phyloP scores from a whole-genome alignment of 2,113 vertebrate genomes.

The Nesogale talazaci region DNA sequence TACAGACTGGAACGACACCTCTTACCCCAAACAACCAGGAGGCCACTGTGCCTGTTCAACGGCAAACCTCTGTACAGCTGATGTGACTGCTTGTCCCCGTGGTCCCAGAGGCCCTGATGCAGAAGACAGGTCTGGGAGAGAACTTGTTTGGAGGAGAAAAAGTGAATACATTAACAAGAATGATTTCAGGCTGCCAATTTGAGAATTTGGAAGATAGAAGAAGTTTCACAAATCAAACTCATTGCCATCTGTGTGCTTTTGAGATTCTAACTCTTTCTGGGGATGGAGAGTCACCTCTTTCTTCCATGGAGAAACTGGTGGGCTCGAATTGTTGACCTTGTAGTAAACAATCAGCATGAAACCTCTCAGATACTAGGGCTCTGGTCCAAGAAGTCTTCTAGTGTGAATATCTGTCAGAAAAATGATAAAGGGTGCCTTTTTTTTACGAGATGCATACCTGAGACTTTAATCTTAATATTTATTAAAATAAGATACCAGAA shows the following conservation, averaged over 20 bases:
- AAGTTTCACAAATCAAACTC: not conserved
- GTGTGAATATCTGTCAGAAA: not conserved
- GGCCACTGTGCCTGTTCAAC: not conserved
- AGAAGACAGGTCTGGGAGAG: not conserved
- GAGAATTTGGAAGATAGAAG: not conserved
- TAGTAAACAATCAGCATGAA: no score
- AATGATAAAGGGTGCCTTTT: not conserved
- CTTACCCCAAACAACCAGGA: not conserved
- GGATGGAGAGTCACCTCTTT: no score
- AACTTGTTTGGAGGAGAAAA: not conserved
- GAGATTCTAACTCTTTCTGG: no score
- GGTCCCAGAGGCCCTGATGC: not conserved
- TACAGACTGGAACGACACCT: not conserved
- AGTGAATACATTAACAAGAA: not conserved
- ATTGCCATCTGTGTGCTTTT: no score
- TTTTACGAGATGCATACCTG: not conserved
- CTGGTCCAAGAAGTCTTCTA: not conserved
- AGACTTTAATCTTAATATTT: conserved; percentile 15
- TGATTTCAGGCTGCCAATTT: not conserved
- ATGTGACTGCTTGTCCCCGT: not conserved
- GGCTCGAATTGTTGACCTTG: no score
- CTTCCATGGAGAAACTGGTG: no score
- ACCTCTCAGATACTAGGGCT: no score
- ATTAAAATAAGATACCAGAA: not conserved
- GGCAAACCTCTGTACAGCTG: no score